These are phyloP conservation scores for Drusus annulatus DNA, from an alignment of 1,140 invertebrate species.

Conservation along the genomic window DNA sequence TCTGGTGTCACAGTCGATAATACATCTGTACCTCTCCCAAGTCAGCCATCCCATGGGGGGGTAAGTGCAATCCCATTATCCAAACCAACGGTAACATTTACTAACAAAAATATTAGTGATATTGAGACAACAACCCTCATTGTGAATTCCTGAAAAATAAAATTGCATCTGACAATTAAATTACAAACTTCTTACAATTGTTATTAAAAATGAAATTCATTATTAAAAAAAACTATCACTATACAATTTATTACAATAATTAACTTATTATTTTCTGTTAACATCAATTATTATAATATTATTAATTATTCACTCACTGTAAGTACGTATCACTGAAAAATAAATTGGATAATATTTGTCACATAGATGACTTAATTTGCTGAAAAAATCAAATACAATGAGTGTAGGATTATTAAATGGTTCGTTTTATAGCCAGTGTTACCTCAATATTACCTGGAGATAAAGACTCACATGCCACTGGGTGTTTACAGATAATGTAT, in stretches of 20 bases:
- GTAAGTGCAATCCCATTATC: slow-evolving; percentile 67
- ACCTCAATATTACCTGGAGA: background rate
- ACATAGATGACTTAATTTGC: background rate
- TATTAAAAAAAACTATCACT: too few relatives aligned
- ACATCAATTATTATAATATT: too few relatives aligned
- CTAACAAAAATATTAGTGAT: slow-evolving; percentile 9
- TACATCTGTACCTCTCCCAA: slow-evolving; percentile 82
- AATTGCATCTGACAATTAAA: background rate
- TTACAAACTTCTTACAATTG: too few relatives aligned
- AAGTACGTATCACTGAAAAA: too few relatives aligned
- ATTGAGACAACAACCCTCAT: slow-evolving; percentile 23
- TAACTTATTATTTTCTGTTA: too few relatives aligned
- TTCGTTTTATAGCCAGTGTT: background rate
- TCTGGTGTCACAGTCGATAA: slow-evolving; percentile 78
- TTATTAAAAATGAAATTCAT: too few relatives aligned
- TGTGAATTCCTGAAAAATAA: background rate
- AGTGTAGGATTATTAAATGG: background rate
- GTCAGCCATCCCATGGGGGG: slow-evolving; percentile 85
- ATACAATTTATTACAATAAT: too few relatives aligned
- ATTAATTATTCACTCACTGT: background rate
- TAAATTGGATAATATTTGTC: background rate
- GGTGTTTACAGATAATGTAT: background rate
- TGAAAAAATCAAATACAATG: slow-evolving; percentile 3
- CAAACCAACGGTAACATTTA: slow-evolving; percentile 47
- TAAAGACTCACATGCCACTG: background rate